These are phyloP conservation scores for Pangasius mekongensis DNA, from an alignment of 2,797 vertebrate species.

Conservation along the genomic window DNA sequence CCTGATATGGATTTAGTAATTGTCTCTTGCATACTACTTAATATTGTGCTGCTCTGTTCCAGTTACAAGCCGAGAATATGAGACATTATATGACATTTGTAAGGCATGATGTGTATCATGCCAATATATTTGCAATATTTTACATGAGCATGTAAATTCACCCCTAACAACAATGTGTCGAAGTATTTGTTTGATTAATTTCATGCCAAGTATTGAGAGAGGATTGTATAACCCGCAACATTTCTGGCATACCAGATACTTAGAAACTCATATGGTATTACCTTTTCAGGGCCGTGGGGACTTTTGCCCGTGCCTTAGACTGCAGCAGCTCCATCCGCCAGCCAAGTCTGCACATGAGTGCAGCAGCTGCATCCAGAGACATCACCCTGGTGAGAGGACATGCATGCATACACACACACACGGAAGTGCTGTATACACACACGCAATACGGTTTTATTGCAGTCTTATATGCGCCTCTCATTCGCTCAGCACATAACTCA, in stretches of 20 bases:
- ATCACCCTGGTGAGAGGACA: constrained; percentile 86
- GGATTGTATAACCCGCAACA: no score
- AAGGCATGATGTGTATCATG: background rate
- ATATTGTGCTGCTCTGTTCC: background rate
- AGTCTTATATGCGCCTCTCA: no score
- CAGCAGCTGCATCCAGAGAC: constrained; percentile 90
- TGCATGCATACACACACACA: background rate
- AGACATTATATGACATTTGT: background rate
- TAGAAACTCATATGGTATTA: background rate
- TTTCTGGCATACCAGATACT: background rate
- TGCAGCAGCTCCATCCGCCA: constrained; percentile 97
- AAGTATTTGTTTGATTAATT: background rate
- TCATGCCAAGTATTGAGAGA: background rate
- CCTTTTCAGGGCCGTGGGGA: constrained; percentile 86
- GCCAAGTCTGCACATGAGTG: constrained; percentile 95
- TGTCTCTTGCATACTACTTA: background rate
- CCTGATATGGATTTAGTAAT: background rate
- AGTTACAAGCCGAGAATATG: background rate
- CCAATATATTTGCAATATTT: background rate
- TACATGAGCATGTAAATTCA: background rate
- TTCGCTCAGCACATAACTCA: background rate
- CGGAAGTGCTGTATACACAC: background rate
- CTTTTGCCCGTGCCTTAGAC: constrained; percentile 90
- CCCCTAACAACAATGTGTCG: background rate
- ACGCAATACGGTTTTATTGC: background rate